Evolutionary conservation across 2,888 invertebrate genomes (phyloP).

Genomic region (Perizoma affinitatum): DNA sequence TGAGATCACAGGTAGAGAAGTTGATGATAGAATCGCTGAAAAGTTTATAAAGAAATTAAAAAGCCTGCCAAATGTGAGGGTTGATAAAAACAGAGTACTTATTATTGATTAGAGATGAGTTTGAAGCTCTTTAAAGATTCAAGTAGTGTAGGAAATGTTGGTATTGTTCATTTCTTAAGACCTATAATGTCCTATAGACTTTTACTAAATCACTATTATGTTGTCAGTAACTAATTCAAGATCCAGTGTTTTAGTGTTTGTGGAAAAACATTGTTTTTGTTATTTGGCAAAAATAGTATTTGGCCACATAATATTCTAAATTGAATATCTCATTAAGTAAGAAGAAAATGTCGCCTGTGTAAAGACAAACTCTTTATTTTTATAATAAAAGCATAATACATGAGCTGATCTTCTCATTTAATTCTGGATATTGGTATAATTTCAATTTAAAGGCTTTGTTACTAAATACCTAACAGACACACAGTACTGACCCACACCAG

Average conservation of each 20-base stretch:
- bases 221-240: too few relatives aligned
- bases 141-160: too few relatives aligned
- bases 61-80: slow-evolving; percentile 85
- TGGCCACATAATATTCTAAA: too few relatives aligned
- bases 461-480: too few relatives aligned
- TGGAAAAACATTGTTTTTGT: neutral
- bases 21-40: slow-evolving; percentile 86
- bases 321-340: neutral
- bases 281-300: neutral
- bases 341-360: neutral
- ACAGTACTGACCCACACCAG: too few relatives aligned
- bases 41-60: slow-evolving; percentile 89
- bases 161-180: too few relatives aligned
- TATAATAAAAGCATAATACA: slow-evolving; percentile 15
- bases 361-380: slow-evolving; percentile 6
- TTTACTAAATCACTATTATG: too few relatives aligned
- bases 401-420: neutral
- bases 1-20: slow-evolving; percentile 75
- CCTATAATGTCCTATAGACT: too few relatives aligned
- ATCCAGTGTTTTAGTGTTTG: too few relatives aligned
- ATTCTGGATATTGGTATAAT: too few relatives aligned
- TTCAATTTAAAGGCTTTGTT: too few relatives aligned
- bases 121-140: neutral
- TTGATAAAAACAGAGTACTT: slow-evolving; percentile 85
- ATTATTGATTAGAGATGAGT: slow-evolving; percentile 54